Conservation (phyloP, 1,140 invertebrate species). For the Hormaphis cornu region DNA sequence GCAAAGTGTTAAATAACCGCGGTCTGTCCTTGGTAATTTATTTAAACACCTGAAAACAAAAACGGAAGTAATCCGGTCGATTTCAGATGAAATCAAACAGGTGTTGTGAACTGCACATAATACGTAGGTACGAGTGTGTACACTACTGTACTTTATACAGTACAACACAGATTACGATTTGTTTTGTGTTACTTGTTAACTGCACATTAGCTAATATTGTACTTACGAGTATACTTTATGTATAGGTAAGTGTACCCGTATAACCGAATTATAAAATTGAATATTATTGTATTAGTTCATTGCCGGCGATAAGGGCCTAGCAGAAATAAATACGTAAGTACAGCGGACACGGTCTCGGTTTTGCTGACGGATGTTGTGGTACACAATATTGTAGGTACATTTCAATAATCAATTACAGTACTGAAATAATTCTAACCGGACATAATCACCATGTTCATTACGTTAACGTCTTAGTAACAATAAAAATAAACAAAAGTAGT, state of each 20-base stretch:
- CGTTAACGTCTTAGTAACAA: not conserved
- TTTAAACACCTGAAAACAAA: not conserved
- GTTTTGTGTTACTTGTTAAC: too few relatives aligned
- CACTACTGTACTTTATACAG: too few relatives aligned
- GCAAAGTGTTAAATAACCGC: not conserved
- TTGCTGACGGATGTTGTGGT: not conserved
- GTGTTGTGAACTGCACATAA: too few relatives aligned
- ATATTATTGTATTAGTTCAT: not conserved
- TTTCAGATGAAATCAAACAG: not conserved
- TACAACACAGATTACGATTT: too few relatives aligned
- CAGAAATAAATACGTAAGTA: constrained; percentile 7
- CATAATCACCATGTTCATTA: not conserved
- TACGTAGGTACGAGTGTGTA: too few relatives aligned
- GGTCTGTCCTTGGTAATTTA: not conserved
- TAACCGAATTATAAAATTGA: not conserved
- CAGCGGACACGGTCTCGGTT: not conserved
- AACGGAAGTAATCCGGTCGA: too few relatives aligned
- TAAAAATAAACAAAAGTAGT: too few relatives aligned
- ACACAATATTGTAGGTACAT: too few relatives aligned
- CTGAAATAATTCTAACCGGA: not conserved
- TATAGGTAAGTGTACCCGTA: too few relatives aligned
- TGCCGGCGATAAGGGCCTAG: not conserved
- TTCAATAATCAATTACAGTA: constrained; percentile 2
- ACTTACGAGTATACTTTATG: too few relatives aligned
- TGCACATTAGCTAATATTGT: not conserved